Base-by-base conservation (phyloP, 2,797 vertebrate genomes). In the Etheostoma perlongum region DNA sequence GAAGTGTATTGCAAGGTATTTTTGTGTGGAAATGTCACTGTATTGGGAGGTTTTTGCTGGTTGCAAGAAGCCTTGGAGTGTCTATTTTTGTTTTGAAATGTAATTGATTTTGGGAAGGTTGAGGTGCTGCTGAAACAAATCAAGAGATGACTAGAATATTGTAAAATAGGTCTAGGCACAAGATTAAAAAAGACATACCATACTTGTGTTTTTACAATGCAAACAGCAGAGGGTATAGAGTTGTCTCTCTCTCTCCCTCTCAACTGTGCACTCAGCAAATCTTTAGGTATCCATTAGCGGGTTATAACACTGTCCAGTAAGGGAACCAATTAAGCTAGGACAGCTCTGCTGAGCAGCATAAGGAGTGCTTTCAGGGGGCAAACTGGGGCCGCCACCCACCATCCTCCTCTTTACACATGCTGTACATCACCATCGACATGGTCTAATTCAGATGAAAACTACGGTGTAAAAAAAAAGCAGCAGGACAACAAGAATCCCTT, bases 271-370 rank as follows among this genome's bases (percentile, higher is more conserved):
- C 88, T 92, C 90, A 90, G 88, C 91, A 93, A 80, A 91, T 90
- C 84, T 90, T 88, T 77, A 84, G 84, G 82, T 85, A 84, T 93
- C 92, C 90, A 94, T 94, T 94, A 95, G 92, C 40, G 64, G 83
- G 83, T 91, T 93, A 93, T 93, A 90, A 93, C 85, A 82, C 85
- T 79, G 82, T 90, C 91, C 91, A 83, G 91, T 86, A 85, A 89
- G 81, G 83, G 79, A 90, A 83, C 89, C 90, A 82, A 86, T 90
- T 91, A 87, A 89, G 84, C 73, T n/a, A 48, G 82, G 92, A 92
- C 92, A 94, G 91, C 84, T 93, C 85, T 95, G 94, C 94, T 94
- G 93, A 94, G 91, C 89, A 92, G 88, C 90, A 79, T 91, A 80
- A 72, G 67, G 68, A 92, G 78, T 90, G 92, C 93, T 93, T 91